Evolutionary conservation across 2,797 vertebrate species (phyloP).

Genomic region (Hybognathus amarus): DNA sequence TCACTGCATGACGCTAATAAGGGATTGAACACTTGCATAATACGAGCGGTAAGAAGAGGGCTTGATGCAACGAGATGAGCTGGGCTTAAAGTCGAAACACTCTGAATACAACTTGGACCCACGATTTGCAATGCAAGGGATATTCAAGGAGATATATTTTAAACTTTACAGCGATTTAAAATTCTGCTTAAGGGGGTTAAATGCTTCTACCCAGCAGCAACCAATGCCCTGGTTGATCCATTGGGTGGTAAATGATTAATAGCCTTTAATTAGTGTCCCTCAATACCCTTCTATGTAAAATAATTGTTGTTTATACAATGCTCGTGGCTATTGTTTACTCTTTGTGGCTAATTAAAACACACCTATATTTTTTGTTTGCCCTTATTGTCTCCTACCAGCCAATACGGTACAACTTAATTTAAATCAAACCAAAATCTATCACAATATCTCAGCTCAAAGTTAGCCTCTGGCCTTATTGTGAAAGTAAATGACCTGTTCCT

Average conservation of each 20-base stretch:
- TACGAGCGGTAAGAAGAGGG: conserved; percentile 40
- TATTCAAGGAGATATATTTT: conserved; percentile 44
- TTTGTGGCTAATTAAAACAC: conserved; percentile 41
- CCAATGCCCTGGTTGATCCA: conserved; percentile 51
- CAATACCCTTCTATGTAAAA: conserved; percentile 51
- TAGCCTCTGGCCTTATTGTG: conserved; percentile 7
- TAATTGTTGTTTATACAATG: conserved; percentile 51
- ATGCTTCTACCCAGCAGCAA: conserved; percentile 48
- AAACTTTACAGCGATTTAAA: conserved; percentile 18
- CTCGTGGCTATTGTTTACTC: conserved; percentile 49
- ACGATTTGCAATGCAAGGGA: conserved; percentile 37
- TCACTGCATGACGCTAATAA: conserved; percentile 70
- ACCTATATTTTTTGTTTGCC: conserved; percentile 35
- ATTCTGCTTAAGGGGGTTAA: conserved; percentile 53
- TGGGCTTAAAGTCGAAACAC: conserved; percentile 51
- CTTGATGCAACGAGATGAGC: conserved; percentile 53
- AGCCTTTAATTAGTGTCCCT: conserved; percentile 60
- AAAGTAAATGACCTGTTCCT: conserved; percentile 31
- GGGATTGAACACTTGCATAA: conserved; percentile 63
- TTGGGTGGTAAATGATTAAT: conserved; percentile 57
- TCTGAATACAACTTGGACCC: conserved; percentile 24
- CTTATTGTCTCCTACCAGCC: conserved; percentile 39
- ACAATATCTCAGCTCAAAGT: conserved; percentile 21
- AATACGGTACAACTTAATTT: conserved; percentile 43
- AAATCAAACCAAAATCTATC: conserved; percentile 42